Conservation (phyloP, 2,888 invertebrate species). For the Metallyticus violacea region DNA sequence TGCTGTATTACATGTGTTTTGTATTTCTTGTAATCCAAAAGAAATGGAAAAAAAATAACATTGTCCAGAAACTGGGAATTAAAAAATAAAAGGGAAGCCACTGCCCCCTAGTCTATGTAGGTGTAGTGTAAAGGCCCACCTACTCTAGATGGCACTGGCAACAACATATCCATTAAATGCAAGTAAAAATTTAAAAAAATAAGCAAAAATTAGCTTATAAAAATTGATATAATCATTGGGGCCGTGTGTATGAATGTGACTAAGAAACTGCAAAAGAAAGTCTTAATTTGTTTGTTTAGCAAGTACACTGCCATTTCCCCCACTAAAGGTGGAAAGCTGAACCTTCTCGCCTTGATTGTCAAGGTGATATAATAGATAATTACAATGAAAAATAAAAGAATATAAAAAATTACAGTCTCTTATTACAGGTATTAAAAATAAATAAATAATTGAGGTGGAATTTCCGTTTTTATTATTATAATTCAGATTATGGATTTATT, state of each 20-base stretch:
- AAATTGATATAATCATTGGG: constrained; percentile 19
- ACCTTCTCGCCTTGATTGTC: constrained; percentile 7
- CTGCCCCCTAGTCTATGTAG: neutral
- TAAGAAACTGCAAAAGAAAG: constrained; percentile 22
- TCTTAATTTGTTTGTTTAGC: constrained; percentile 30
- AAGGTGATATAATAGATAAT: constrained; percentile 18
- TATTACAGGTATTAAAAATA: constrained; percentile 25
- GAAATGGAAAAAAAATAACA: neutral
- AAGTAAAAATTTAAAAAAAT: neutral
- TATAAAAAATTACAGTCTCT: constrained; percentile 17
- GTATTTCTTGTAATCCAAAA: constrained; percentile 5
- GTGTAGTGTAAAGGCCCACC: neutral
- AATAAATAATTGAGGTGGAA: constrained; percentile 27
- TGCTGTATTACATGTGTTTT: constrained; percentile 14
- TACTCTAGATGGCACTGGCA: constrained; percentile 13
- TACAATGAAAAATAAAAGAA: constrained; percentile 20
- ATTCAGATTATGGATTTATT: constrained; percentile 21
- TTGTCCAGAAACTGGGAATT: neutral
- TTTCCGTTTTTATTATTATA: constrained; percentile 32
- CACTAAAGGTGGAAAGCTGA: constrained; percentile 22
- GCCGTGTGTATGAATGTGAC: constrained; percentile 27
- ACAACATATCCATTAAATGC: neutral
- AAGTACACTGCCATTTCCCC: constrained; percentile 34
- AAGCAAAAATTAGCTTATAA: constrained; percentile 11
- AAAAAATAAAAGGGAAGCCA: neutral